Evolutionary conservation across 2,113 vertebrate species (phyloP).

Genomic region (Alligator mississippiensis): DNA sequence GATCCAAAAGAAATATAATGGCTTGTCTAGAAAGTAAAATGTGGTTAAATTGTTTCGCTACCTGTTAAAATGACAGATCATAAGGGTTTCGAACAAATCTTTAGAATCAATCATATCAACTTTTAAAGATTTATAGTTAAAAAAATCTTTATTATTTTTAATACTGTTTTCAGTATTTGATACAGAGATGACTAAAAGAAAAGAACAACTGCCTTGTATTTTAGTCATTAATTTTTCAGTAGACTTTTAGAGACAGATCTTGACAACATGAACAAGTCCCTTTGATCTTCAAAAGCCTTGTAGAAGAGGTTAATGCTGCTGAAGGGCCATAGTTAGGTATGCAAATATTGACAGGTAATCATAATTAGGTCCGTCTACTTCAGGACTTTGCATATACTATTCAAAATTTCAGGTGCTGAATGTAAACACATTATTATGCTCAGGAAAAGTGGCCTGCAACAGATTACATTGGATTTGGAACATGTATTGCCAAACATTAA

Average conservation of each 20-base stretch:
- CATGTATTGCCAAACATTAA: neutral
- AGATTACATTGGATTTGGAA: rapidly evolving
- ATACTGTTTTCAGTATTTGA: neutral
- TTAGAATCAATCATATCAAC: neutral
- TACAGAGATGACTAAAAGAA: neutral
- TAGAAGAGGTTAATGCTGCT: neutral
- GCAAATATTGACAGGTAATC: neutral
- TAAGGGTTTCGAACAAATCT: neutral
- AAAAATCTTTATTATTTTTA: neutral
- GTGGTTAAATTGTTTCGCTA: neutral
- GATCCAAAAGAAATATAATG: neutral
- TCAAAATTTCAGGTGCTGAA: neutral
- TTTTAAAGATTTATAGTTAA: neutral
- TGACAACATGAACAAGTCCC: neutral
- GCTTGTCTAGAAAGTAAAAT: conserved; percentile 29
- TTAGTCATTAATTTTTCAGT: neutral
- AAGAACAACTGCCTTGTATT: neutral
- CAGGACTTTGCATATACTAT: neutral
- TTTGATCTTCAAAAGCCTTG: neutral
- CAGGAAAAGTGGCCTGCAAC: rapidly evolving
- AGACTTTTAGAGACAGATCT: neutral
- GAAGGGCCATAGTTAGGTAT: neutral
- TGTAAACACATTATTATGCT: neutral
- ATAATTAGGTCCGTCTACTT: neutral
- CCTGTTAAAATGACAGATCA: neutral